Conservation (phyloP, 2,797 vertebrate species). For the Coreius guichenoti region DNA sequence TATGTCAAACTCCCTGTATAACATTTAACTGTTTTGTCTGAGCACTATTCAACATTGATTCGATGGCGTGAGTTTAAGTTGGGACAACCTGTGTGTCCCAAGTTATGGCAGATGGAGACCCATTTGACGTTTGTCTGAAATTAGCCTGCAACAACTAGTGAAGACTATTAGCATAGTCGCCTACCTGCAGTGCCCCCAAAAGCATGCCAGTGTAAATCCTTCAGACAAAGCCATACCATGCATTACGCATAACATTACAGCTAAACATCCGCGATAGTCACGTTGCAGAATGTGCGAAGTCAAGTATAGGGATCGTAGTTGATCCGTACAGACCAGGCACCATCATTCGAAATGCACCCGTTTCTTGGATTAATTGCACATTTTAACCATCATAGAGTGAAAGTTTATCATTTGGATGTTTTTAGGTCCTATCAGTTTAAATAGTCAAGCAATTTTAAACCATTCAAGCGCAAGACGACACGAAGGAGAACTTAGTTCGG, state of each 20-base stretch:
- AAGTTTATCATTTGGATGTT: too few relatives aligned
- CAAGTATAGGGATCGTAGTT: too few relatives aligned
- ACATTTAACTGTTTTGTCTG: neutral
- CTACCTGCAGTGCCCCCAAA: neutral
- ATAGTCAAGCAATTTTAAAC: neutral
- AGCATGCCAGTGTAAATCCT: neutral
- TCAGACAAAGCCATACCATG: conserved; percentile 15
- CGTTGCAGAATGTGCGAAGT: too few relatives aligned
- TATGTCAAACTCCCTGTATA: neutral
- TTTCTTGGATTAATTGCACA: neutral
- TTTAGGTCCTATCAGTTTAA: neutral
- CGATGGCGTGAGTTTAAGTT: neutral
- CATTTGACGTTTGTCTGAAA: neutral
- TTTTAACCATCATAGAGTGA: neutral
- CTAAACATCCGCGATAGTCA: neutral
- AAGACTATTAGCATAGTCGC: neutral
- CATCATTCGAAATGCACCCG: too few relatives aligned
- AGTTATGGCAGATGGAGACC: neutral
- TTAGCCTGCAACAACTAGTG: neutral
- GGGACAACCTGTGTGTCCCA: neutral
- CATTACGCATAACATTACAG: conserved; percentile 1
- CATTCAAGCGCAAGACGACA: neutral
- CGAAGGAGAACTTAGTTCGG: neutral
- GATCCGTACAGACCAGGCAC: too few relatives aligned
- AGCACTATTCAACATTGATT: neutral